A percentile compares a stretch with the other conserved stretches of the same genome.
phyloP scores from a whole-genome alignment of 1,140 invertebrate genomes.

The Cyclina sinensis region DNA sequence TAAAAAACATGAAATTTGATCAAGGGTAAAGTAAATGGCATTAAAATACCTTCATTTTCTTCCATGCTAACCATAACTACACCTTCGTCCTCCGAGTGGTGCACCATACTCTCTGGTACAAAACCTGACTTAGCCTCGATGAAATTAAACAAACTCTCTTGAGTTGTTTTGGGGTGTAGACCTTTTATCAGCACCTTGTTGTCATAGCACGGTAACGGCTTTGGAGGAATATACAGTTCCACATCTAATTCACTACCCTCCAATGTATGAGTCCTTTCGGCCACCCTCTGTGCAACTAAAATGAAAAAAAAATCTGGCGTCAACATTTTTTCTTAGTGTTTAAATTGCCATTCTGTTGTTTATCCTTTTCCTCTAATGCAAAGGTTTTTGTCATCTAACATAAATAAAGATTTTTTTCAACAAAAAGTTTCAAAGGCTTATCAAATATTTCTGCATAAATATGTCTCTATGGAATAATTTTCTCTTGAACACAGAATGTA shows the following conservation, averaged over 20 bases:
- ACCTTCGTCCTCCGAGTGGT: background rate
- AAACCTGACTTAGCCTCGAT: slow-evolving; percentile 1
- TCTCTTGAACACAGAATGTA: too few relatives aligned
- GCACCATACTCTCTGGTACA: background rate
- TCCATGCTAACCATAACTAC: background rate
- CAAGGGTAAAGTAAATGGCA: background rate
- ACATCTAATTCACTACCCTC: background rate
- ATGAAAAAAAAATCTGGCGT: background rate
- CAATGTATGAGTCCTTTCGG: background rate
- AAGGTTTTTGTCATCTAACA: slow-evolving; percentile 36
- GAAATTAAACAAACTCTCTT: background rate
- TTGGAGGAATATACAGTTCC: slow-evolving; percentile 1
- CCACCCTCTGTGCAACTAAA: slow-evolving; percentile 26
- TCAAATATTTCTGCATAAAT: too few relatives aligned
- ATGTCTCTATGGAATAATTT: background rate
- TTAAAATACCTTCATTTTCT: background rate
- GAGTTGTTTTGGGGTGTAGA: background rate
- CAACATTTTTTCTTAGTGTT: background rate
- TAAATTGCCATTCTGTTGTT: background rate
- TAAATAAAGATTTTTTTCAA: slow-evolving; percentile 28
- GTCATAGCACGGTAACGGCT: background rate
- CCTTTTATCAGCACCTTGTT: slow-evolving; percentile 38
- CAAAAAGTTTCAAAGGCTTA: background rate
- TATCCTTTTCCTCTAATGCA: background rate
- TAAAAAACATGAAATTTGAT: too few relatives aligned